Conservation (phyloP, 2,113 vertebrate species). For the human region DNA sequence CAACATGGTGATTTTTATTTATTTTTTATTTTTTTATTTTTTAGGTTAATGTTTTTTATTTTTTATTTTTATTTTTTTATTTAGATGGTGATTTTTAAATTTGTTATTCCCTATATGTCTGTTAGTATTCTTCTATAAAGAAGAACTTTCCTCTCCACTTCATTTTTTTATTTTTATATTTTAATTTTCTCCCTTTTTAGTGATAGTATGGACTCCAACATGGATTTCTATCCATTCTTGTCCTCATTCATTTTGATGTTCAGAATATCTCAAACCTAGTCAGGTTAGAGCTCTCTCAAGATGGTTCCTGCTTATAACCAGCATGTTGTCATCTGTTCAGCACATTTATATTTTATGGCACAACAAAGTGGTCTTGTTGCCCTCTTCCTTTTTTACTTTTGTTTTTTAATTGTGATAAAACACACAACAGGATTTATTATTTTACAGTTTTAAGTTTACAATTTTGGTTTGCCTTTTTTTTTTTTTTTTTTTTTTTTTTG, state of each 20-base stretch:
- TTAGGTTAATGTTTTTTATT: not conserved
- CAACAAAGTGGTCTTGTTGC: not conserved
- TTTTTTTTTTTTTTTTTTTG: no score
- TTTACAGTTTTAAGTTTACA: no score
- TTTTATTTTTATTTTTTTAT: not conserved
- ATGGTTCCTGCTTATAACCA: not conserved
- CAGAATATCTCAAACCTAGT: not conserved
- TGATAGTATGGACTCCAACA: not conserved
- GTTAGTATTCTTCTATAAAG: no score
- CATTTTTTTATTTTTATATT: not conserved
- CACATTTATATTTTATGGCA: not conserved
- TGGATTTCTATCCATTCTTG: not conserved
- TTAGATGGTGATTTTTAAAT: no score
- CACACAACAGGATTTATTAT: not conserved
- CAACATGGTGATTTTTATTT: no score
- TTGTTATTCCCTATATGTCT: no score
- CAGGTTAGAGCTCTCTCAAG: not conserved
- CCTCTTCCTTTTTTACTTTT: no score
- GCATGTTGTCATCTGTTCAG: not conserved
- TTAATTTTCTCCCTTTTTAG: not conserved
- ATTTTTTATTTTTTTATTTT: not conserved
- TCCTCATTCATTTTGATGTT: not conserved
- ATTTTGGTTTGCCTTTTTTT: no score
- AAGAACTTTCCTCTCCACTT: no score
- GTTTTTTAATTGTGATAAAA: not conserved